Evolutionary conservation across 1,140 invertebrate species (phyloP).

Genomic region (Lucilia cuprina): DNA sequence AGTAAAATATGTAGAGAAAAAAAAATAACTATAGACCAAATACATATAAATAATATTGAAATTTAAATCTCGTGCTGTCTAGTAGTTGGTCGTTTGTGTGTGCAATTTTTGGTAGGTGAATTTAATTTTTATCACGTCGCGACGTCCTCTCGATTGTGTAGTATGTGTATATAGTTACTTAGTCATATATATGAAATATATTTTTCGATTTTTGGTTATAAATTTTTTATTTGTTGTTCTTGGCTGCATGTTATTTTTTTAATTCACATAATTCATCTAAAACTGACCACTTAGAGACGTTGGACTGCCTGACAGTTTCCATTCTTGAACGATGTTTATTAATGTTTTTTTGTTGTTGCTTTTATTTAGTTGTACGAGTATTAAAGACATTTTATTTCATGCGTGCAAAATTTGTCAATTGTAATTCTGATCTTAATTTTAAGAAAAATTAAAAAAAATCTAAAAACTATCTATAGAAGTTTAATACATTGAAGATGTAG

Average conservation of each 20-base stretch:
- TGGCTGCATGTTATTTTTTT: not conserved
- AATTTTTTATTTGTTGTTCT: not conserved
- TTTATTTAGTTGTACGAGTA: not conserved
- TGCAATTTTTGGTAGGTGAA: not conserved
- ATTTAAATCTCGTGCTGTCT: conserved; percentile 29
- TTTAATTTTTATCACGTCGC: conserved; percentile 24
- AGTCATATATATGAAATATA: too few species aligned
- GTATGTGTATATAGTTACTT: too few species aligned
- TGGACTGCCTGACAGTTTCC: not conserved
- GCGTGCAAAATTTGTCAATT: conserved; percentile 28
- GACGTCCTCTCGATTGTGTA: not conserved
- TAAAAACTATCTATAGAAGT: too few species aligned
- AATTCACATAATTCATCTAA: conserved; percentile 13
- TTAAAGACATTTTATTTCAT: not conserved
- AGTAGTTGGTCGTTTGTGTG: not conserved
- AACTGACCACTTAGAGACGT: not conserved
- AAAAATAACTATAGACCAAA: not conserved
- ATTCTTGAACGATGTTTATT: not conserved
- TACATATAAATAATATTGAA: conserved; percentile 1
- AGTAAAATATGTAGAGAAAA: not conserved
- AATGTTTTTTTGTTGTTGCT: not conserved
- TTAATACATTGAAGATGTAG: too few species aligned
- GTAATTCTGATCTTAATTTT: not conserved
- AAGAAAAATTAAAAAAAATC: too few species aligned
- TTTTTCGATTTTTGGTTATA: not conserved